Evolutionary conservation across 2,113 vertebrate genomes (phyloP).

Genomic region (Leiothrix lutea): DNA sequence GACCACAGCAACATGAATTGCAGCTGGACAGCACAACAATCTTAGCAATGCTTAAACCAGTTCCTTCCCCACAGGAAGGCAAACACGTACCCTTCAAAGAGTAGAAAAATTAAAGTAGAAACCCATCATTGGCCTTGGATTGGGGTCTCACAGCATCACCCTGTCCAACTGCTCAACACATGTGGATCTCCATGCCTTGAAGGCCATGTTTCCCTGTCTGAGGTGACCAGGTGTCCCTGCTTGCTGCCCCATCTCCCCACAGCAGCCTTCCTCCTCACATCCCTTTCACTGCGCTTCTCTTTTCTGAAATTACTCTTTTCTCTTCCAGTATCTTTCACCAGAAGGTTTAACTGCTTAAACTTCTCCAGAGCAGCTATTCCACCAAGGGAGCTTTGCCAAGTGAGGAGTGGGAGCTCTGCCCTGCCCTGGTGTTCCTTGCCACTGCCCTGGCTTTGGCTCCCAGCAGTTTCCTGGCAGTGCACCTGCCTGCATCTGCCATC

Average conservation of each 20-base stretch:
- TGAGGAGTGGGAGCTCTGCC: not conserved
- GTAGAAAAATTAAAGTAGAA: not conserved
- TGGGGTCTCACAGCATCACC: not conserved
- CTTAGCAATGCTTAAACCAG: not conserved
- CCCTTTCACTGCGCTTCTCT: accelerated
- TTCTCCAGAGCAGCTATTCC: not conserved
- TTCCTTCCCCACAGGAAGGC: not conserved
- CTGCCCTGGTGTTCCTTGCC: not conserved
- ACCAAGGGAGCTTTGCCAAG: not conserved
- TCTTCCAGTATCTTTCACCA: not conserved
- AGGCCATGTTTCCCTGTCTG: not conserved
- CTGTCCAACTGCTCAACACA: not conserved
- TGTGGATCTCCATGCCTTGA: not conserved
- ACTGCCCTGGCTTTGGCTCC: not conserved
- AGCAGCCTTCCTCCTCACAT: not conserved
- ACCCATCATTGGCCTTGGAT: not conserved
- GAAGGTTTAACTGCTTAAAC: not conserved
- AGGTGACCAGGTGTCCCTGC: not conserved
- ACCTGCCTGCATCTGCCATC: constrained; percentile 33
- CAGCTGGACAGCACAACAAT: not conserved
- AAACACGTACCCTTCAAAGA: not conserved
- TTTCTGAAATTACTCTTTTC: not conserved
- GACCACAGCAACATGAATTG: not conserved
- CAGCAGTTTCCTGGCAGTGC: not conserved
- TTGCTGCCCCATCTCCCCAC: not conserved